Percentiles rank a stretch among this genome's conserved stretches.
These are phyloP conservation scores for Sarcophilus harrisii DNA, from an alignment of 2,797 vertebrate species.

Conservation along the genomic window DNA sequence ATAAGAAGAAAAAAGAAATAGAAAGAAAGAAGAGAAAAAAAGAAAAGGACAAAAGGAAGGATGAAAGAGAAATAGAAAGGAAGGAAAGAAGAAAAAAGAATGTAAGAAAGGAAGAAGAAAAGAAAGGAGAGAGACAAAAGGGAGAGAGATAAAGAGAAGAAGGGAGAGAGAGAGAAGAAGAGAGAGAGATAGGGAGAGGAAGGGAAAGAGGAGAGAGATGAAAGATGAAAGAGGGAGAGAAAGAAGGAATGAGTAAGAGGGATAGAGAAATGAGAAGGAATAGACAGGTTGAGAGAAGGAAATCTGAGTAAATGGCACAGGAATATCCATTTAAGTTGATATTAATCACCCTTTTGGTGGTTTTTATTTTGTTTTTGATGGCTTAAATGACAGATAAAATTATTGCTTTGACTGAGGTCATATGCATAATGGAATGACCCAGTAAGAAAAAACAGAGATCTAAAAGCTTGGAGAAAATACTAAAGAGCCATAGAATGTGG, in stretches of 20 bases:
- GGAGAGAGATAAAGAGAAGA: background rate
- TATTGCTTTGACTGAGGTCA: background rate
- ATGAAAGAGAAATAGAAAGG: background rate
- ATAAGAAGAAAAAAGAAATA: background rate
- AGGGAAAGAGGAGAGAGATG: background rate
- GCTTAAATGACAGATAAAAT: background rate
- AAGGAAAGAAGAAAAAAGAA: too few relatives aligned
- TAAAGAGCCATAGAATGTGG: background rate
- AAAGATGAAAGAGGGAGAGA: background rate
- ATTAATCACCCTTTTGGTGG: background rate
- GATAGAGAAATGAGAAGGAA: background rate
- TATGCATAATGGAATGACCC: background rate
- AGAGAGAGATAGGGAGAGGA: background rate
- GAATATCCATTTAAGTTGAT: background rate
- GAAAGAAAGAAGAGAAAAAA: too few relatives aligned
- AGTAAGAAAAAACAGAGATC: background rate
- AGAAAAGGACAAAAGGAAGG: too few relatives aligned
- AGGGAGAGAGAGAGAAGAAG: background rate
- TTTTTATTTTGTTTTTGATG: background rate
- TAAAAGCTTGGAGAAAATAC: background rate
- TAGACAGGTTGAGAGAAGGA: background rate
- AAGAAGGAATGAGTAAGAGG: background rate
- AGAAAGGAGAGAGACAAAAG: too few relatives aligned
- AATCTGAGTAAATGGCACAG: background rate
- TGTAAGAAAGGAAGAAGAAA: too few relatives aligned